phyloP scores from a whole-genome alignment of 2,888 invertebrate genomes.

The Pristionchus fissidentatus region DNA sequence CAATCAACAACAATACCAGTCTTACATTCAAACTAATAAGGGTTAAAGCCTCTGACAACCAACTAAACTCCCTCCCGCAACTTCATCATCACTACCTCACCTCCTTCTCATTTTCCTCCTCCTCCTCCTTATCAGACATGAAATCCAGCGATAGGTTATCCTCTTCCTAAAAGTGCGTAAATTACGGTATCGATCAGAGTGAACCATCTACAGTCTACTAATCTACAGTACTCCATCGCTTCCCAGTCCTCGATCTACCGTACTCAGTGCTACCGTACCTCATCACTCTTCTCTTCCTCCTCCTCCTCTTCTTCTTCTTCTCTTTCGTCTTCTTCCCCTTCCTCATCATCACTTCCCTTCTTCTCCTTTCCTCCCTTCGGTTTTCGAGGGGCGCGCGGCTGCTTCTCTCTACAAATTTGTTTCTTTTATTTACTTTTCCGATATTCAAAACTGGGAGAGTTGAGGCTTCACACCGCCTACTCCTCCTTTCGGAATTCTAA shows the following conservation, averaged over 20 bases:
- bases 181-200: background rate
- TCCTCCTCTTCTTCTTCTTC: conserved; percentile 29
- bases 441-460: no score
- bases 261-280: conserved; percentile 11
- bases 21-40: no score
- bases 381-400: conserved; percentile 16
- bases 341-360: conserved; percentile 7
- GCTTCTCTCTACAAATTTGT: background rate
- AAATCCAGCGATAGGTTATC: background rate
- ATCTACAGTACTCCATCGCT: background rate
- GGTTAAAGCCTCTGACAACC: no score
- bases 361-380: conserved; percentile 3
- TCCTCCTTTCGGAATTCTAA: no score
- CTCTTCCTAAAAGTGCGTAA: no score
- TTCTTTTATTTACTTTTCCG: no score
- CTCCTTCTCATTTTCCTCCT: background rate
- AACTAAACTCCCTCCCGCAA: no score
- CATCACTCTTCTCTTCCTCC: conserved; percentile 16
- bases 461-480: no score
- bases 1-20: no score
- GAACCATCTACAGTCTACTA: no score
- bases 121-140: background rate
- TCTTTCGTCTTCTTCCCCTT: conserved; percentile 7
- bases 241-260: background rate
- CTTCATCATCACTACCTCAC: no score